Conservation (phyloP, 2,797 vertebrate species). For the Clarias laeviceps region DNA sequence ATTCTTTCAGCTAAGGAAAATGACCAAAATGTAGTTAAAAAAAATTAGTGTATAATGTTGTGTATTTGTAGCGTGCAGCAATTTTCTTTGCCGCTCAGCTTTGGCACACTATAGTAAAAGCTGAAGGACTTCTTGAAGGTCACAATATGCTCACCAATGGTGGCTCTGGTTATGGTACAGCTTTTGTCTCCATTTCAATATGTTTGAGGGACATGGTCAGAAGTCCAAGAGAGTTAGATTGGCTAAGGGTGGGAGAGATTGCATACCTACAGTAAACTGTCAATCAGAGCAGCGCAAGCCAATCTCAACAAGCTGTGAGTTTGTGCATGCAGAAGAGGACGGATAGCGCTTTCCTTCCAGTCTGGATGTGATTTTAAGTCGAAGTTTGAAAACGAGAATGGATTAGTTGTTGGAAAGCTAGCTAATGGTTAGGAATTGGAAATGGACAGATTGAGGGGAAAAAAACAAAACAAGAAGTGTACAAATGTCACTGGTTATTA, state of each 20-base stretch:
- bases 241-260: neutral
- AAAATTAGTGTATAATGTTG: neutral
- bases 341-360: neutral
- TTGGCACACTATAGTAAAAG: neutral
- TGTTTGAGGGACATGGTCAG: neutral
- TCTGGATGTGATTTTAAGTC: neutral
- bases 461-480: neutral
- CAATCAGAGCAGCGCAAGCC: neutral
- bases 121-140: neutral
- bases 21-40: neutral
- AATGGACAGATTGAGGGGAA: neutral
- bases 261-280: neutral
- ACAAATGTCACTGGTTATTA: neutral
- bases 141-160: neutral
- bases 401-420: neutral
- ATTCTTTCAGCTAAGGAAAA: neutral
- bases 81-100: neutral
- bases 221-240: neutral
- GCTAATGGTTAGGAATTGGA: neutral
- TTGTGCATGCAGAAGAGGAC: neutral
- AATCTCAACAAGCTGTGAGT: neutral
- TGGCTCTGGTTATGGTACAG: neutral
- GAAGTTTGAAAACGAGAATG: neutral
- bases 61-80: neutral
- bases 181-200: neutral